Evolutionary conservation across 2,797 vertebrate genomes (phyloP), one percentile per base, ranked within the genome.

Genomic region (Meda fulgida): DNA sequence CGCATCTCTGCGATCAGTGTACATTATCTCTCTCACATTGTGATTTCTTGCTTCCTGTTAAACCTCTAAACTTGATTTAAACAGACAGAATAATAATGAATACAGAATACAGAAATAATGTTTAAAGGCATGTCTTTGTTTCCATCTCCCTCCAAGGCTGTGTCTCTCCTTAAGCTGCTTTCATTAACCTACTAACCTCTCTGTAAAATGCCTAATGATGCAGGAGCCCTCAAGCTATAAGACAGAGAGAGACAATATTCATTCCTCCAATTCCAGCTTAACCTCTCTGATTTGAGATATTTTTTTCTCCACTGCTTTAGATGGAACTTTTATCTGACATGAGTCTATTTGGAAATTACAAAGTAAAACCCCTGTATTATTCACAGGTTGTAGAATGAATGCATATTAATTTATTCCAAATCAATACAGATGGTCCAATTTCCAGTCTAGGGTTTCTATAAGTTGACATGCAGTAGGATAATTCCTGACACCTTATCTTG

Each of bases 401-500:
- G 36, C 48, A 78, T 40, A 34, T 40, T 31, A 7, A 67, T 55
- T 19, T 43, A 40, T 69, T 69, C 65, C 18, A 31, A 31, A 84
- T 69, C 63, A 78, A 69, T 65, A 23, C 18, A 76, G 43, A 23
- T 34, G n/a, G 55, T 36, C 14, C n/a, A 31, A 0, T 29, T 66
- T 84, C 84, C 90, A 80, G 78, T 80, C 76, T 55, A 70, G 90
- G 89, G 3, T n/a, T 80, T 36, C 60, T 63, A 83, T 46, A 88
- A 80, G 71, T 82, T 90, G 72, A 85, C 82, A 83, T 86, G 89
- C 72, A 11, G 51, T 81, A 89, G 55, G 88, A 88, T 89, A 90
- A 91, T 92, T 89, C 87, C 71, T 85, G 86, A 90, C 91, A 92
- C 92, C 89, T 89, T 85, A 89, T 86, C 86, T 43, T 31, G 87